Conservation (phyloP, 64 coral and sea anemone genomes). For the Dendronephthya gigantea region DNA sequence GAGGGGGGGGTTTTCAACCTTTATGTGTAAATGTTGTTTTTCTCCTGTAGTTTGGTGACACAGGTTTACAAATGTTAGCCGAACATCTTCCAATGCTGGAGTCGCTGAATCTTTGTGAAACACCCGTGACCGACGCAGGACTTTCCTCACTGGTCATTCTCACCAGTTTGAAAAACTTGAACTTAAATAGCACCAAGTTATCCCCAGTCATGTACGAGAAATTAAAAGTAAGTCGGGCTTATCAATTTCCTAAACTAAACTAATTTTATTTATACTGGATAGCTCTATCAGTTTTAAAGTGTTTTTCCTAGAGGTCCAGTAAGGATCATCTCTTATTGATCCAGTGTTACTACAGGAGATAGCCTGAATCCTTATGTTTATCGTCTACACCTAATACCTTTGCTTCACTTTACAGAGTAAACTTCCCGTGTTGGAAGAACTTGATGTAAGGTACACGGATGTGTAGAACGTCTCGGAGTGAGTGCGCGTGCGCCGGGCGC, state of each 20-base stretch:
- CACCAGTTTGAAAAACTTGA: conserved; percentile 69
- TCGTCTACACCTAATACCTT: not conserved
- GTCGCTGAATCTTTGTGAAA: conserved; percentile 92
- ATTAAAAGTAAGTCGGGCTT: conserved; percentile 45
- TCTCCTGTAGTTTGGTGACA: conserved; percentile 77
- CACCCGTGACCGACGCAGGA: conserved; percentile 88
- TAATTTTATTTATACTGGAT: too few relatives aligned
- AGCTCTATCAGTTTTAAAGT: too few relatives aligned
- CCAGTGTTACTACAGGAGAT: too few relatives aligned
- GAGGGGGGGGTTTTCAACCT: too few relatives aligned
- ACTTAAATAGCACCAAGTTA: conserved; percentile 86
- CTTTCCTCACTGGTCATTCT: conserved; percentile 84
- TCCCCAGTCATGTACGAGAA: conserved; percentile 75
- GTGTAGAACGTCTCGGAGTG: not conserved
- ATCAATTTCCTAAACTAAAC: not conserved
- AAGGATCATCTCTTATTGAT: too few relatives aligned
- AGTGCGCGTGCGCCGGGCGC: not conserved
- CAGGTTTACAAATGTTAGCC: conserved; percentile 82
- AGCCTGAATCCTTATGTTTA: not conserved
- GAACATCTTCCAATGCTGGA: conserved; percentile 86
- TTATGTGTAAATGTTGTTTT: not conserved
- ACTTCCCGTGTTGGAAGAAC: conserved; percentile 9
- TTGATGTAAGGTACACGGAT: conserved; percentile 17
- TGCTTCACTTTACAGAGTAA: not conserved
- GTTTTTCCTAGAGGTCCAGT: too few relatives aligned